These are phyloP conservation scores for Marisa cornuarietis DNA, from an alignment of 1,140 invertebrate species.

Conservation along the genomic window DNA sequence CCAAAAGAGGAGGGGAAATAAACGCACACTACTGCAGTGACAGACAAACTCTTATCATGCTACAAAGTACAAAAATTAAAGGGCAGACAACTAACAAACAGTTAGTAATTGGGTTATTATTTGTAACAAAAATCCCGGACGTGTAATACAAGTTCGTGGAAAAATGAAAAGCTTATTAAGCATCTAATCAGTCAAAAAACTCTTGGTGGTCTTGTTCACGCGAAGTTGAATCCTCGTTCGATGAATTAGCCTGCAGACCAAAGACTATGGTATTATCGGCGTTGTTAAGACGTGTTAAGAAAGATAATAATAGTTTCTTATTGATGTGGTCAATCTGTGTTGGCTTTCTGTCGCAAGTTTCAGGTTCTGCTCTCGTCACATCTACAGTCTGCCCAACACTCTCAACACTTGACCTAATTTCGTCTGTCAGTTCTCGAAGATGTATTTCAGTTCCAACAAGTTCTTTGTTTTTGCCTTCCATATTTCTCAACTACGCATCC, in stretches of 20 bases:
- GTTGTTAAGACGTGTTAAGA: slow-evolving; percentile 43
- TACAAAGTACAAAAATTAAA: not conserved
- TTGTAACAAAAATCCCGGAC: not conserved
- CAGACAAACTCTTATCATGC: too few species aligned
- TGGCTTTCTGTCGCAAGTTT: slow-evolving; percentile 33
- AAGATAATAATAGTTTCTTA: slow-evolving; percentile 44
- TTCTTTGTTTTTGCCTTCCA: too few species aligned
- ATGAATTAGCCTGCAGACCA: slow-evolving; percentile 14
- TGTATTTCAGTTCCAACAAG: too few species aligned
- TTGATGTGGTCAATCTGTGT: slow-evolving; percentile 53
- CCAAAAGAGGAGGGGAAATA: too few species aligned
- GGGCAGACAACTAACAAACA: not conserved
- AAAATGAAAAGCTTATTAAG: not conserved
- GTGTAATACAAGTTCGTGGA: too few species aligned
- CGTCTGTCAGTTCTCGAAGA: too few species aligned
- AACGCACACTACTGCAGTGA: too few species aligned
- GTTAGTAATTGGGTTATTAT: not conserved
- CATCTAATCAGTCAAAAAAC: not conserved
- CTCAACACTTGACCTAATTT: too few species aligned
- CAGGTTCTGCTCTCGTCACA: slow-evolving; percentile 6
- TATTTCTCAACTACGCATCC: too few species aligned
- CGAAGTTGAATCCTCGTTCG: slow-evolving; percentile 2
- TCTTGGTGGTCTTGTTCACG: not conserved
- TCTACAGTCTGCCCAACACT: not conserved
- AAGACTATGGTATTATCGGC: slow-evolving; percentile 19